Evolutionary conservation across 2,888 invertebrate genomes (phyloP).

Genomic region (Neoaliturus tenellus): DNA sequence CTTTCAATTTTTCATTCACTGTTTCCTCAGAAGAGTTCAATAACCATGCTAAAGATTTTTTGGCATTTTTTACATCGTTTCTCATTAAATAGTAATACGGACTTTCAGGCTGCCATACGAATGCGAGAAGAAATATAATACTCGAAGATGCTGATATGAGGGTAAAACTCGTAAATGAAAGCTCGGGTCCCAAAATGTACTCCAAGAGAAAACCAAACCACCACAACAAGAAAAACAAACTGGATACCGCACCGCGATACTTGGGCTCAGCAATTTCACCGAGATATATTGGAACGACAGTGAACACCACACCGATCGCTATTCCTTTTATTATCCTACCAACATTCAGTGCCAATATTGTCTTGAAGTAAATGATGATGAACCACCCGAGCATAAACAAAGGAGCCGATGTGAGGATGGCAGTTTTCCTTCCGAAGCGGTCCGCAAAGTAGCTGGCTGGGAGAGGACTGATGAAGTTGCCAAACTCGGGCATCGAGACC

Average conservation of each 20-base stretch:
- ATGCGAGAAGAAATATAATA: slow-evolving; percentile 73
- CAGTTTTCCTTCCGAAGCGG: slow-evolving; percentile 6
- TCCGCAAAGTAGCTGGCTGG: slow-evolving; percentile 3
- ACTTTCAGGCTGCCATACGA: slow-evolving; percentile 78
- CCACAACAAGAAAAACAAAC: slow-evolving; percentile 61
- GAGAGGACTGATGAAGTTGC: slow-evolving; percentile 19
- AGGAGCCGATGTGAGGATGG: slow-evolving; percentile 1
- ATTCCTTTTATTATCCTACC: slow-evolving; percentile 60
- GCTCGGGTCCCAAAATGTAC: slow-evolving; percentile 54
- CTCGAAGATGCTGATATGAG: slow-evolving; percentile 74
- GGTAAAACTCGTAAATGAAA: slow-evolving; percentile 70
- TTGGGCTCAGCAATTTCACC: slow-evolving; percentile 62
- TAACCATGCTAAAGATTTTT: not conserved
- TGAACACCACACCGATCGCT: slow-evolving; percentile 60
- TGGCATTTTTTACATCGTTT: slow-evolving; percentile 70
- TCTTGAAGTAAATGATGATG: slow-evolving; percentile 15
- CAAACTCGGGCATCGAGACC: slow-evolving; percentile 31
- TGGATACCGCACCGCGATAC: slow-evolving; percentile 62
- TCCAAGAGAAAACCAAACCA: slow-evolving; percentile 59
- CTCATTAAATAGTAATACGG: slow-evolving; percentile 78
- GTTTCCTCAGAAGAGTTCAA: not conserved
- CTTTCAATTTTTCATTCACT: not conserved
- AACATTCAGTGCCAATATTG: slow-evolving; percentile 51
- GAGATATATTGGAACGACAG: slow-evolving; percentile 62
- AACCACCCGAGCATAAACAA: slow-evolving; percentile 2